Base-by-base conservation (phyloP, 2,113 vertebrate species). In the Rhizomys pruinosus region DNA sequence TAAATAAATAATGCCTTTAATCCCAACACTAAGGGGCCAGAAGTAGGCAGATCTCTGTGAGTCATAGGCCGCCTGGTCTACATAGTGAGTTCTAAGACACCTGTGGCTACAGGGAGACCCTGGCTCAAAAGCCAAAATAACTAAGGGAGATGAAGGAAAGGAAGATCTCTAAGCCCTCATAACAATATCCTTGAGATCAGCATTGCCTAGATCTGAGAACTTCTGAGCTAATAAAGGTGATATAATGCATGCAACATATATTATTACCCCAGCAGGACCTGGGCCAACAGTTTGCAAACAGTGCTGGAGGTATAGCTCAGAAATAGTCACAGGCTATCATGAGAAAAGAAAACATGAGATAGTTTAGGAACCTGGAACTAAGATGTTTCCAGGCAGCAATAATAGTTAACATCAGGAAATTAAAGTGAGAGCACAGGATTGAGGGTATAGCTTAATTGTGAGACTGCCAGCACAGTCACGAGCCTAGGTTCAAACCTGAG, bases 361-460 rank as follows among this genome's bases (percentile, higher is more conserved):
- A 39, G 39, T 92, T 81, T 81, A 68, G 22, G 63, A 94, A 68
- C 7, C 59, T 92, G 80, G 29, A 86, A 71, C 85, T 44, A 69
- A 79, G 72, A 93, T 12, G 23, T 74, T 89, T 57, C 37, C 74
- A 64, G 12, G 32, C 11, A 59, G 27, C 92, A 85, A 20, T 74
- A 69, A 37, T 52, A 80, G 27, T 92, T 94, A n/a, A n/a, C n/a
- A 34, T n/a, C 34, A 74, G 61, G 73, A 55, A 89, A 74, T 57
- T 85, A 44, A 85, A 80, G 20, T 85, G 86, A 92, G 52, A 44
- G 44, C 42, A 9, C 29, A 13, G 84, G 25, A 11, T 87, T 15
- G 84, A 23, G 20, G 7, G 6, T 6, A 11, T 52, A 52, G 63
- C 3, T 42, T 3, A 20, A 17, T 19, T 15, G 37, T 4, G 11